Evolutionary conservation across 1,140 invertebrate genomes (phyloP).

Genomic region (Ips typographus): DNA sequence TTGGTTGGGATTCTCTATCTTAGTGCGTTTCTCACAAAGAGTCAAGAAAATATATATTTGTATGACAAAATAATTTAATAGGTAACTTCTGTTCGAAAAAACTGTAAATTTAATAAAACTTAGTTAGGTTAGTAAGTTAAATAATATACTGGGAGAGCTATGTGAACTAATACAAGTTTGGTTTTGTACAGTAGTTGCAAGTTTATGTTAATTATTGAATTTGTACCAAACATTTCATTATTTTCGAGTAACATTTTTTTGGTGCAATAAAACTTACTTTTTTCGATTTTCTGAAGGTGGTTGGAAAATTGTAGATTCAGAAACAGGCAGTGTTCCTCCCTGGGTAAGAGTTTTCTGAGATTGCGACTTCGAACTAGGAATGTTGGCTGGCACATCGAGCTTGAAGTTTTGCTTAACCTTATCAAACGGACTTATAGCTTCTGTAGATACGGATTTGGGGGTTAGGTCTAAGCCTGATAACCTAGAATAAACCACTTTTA

Average conservation of each 20-base stretch:
- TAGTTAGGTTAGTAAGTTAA: too few relatives aligned
- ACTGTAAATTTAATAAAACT: too few relatives aligned
- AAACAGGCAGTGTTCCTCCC: conserved; percentile 42
- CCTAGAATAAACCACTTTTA: conserved; percentile 37
- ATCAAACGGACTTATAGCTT: conserved; percentile 42
- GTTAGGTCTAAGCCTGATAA: conserved; percentile 49
- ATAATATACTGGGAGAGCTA: too few relatives aligned
- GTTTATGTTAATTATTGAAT: too few relatives aligned
- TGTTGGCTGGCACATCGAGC: conserved; percentile 29
- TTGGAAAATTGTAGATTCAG: conserved; percentile 44
- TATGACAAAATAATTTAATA: too few relatives aligned
- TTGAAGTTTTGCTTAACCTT: conserved; percentile 47
- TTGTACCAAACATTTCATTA: too few relatives aligned
- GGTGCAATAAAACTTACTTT: conserved; percentile 43
- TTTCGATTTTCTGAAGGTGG: conserved; percentile 40
- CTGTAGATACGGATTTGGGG: conserved; percentile 42
- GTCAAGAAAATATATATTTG: too few relatives aligned
- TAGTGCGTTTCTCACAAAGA: too few relatives aligned
- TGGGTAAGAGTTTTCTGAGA: conserved; percentile 41
- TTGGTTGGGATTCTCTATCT: too few relatives aligned
- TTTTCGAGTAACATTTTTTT: neutral
- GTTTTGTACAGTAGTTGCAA: too few relatives aligned
- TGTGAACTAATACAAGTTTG: too few relatives aligned
- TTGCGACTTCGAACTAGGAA: conserved; percentile 29
- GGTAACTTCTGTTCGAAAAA: too few relatives aligned